These are phyloP conservation scores for Uropetala carovei DNA, from an alignment of 2,888 invertebrate species.

Conservation along the genomic window DNA sequence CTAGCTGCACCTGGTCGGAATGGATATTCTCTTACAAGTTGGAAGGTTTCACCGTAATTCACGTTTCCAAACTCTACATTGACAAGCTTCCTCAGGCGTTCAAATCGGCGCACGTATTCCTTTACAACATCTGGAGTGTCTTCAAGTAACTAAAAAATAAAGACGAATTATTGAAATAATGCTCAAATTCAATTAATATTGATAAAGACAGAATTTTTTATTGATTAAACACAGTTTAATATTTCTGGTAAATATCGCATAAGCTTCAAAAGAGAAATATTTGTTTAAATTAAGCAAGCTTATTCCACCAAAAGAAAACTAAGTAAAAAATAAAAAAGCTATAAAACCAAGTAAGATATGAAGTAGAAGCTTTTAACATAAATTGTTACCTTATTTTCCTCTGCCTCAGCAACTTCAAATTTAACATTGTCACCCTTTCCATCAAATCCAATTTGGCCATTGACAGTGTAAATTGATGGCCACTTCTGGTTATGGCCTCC, in stretches of 20 bases:
- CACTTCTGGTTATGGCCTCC: slow-evolving; percentile 77
- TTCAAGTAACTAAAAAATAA: slow-evolving; percentile 36
- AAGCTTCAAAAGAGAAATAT: no score
- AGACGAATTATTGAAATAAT: neutral
- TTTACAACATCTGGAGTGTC: slow-evolving; percentile 68
- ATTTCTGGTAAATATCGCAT: no score
- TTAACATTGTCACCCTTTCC: slow-evolving; percentile 76
- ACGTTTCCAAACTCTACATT: slow-evolving; percentile 74
- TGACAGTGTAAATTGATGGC: slow-evolving; percentile 79
- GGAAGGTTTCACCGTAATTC: slow-evolving; percentile 78
- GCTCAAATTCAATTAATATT: neutral
- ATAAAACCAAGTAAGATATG: neutral
- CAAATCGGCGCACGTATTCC: slow-evolving; percentile 71
- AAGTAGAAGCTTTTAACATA: neutral
- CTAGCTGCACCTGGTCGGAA: slow-evolving; percentile 87
- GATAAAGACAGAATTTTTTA: neutral
- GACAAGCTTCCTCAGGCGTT: slow-evolving; percentile 75
- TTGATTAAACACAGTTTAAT: no score
- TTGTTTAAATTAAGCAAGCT: no score
- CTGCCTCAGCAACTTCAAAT: slow-evolving; percentile 68
- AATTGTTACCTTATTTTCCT: slow-evolving; percentile 23
- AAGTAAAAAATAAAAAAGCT: neutral
- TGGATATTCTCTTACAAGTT: slow-evolving; percentile 81
- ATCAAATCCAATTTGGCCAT: slow-evolving; percentile 77
- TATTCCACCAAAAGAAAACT: neutral